Conservation (phyloP, 2,888 invertebrate species). For the Melieria crassipennis region DNA sequence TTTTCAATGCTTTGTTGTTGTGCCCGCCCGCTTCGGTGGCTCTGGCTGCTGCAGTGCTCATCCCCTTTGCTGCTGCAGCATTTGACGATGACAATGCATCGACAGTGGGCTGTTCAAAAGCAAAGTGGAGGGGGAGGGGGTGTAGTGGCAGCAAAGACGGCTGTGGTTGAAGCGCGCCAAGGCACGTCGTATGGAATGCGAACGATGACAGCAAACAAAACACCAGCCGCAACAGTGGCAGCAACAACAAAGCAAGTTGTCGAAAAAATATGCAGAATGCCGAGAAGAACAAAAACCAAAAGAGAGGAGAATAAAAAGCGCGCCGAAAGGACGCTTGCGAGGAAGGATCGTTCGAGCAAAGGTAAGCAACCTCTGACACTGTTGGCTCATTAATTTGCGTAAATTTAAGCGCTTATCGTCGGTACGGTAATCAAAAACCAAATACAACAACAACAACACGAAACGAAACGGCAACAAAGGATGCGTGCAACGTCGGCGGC, state of each 20-base stretch:
- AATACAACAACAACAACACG: not conserved
- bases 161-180: no score
- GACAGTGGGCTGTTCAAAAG: no score
- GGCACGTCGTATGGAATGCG: not conserved
- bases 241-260: no score
- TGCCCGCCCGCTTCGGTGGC: no score
- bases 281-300: not conserved
- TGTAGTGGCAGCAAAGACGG: no score
- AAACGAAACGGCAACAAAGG: not conserved
- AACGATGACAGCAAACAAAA: constrained; percentile 8
- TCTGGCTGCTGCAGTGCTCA: no score
- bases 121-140: no score
- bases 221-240: not conserved
- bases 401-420: constrained; percentile 46
- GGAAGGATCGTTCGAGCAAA: constrained; percentile 23
- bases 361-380: constrained; percentile 48
- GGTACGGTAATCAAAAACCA: constrained; percentile 23
- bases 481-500: no score
- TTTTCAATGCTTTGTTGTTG: no score
- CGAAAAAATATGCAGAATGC: no score
- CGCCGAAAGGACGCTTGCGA: constrained; percentile 15
- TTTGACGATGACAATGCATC: no score
- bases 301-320: not conserved
- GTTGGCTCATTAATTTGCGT: constrained; percentile 54
- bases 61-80: no score